Evolutionary conservation across 2,113 vertebrate genomes (phyloP).

Genomic region (Hymenochirus boettgeri): DNA sequence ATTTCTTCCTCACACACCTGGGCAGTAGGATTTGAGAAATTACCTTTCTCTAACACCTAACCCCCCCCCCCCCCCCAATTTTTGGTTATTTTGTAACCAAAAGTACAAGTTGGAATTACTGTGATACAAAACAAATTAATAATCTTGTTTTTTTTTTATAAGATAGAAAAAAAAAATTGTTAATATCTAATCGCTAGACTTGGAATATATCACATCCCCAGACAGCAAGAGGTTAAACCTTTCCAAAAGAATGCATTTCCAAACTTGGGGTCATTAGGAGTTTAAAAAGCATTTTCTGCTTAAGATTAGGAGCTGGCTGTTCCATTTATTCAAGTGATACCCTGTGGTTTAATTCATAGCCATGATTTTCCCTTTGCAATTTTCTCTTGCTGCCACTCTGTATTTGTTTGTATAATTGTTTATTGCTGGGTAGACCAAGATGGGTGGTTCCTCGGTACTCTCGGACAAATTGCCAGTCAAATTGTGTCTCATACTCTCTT

Average conservation of each 20-base stretch:
- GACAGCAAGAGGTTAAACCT: background rate
- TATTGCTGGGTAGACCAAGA: conserved; percentile 16
- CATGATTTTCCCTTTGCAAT: conserved; percentile 28
- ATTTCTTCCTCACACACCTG: too few species aligned
- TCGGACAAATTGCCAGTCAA: conserved; percentile 15
- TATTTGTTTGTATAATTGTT: conserved; percentile 35
- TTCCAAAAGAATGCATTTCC: conserved; percentile 15
- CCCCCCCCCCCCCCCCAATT: too few species aligned
- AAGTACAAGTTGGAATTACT: too few species aligned
- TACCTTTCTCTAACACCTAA: too few species aligned
- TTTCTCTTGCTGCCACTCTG: conserved; percentile 36
- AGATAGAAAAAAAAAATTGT: too few species aligned
- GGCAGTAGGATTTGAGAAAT: too few species aligned
- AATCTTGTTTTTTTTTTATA: too few species aligned
- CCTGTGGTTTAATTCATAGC: conserved; percentile 31
- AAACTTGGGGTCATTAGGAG: conserved; percentile 21
- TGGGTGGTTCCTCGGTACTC: conserved; percentile 4
- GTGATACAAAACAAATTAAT: too few species aligned
- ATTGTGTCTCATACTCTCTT: background rate
- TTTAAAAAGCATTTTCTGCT: conserved; percentile 31
- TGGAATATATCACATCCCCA: too few species aligned
- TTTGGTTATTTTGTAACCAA: too few species aligned
- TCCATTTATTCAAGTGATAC: conserved; percentile 28
- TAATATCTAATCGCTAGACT: too few species aligned
- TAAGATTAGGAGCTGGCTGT: conserved; percentile 31